Percentiles rank a stretch among this genome's conserved stretches.
Conservation (phyloP, 2,888 invertebrate species). For the Oscheius onirici region DNA sequence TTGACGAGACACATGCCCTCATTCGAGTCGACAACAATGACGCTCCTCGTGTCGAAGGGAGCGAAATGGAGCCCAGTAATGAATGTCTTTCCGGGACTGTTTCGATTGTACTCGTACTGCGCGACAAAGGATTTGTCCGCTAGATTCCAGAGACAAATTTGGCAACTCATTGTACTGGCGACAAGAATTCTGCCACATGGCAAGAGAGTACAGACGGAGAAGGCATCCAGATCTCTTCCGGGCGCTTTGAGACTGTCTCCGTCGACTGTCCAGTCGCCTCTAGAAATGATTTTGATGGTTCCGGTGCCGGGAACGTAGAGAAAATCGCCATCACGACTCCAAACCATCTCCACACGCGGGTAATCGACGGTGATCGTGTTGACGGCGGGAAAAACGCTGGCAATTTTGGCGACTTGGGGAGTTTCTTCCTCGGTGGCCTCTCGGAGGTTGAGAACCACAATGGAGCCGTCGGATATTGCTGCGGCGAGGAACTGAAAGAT, state of each 20-base stretch:
- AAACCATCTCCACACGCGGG: constrained; percentile 10
- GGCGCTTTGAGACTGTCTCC: background rate
- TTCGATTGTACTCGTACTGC: constrained; percentile 32
- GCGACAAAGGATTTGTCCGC: constrained; percentile 1
- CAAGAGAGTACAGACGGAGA: constrained; percentile 14
- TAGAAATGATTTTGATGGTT: constrained; percentile 10
- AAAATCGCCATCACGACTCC: constrained; percentile 14
- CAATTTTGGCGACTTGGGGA: background rate
- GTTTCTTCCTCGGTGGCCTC: background rate
- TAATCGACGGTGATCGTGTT: constrained; percentile 19
- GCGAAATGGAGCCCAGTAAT: constrained; percentile 48
- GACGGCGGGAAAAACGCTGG: background rate
- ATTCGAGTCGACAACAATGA: constrained; percentile 51
- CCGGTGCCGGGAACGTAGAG: constrained; percentile 25
- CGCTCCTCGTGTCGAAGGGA: constrained; percentile 37
- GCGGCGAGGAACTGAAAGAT: constrained; percentile 16
- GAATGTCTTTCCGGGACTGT: constrained; percentile 33
- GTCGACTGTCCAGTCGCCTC: background rate
- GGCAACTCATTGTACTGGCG: constrained; percentile 3
- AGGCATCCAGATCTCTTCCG: constrained; percentile 12
- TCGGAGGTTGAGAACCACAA: background rate
- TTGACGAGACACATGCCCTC: constrained; percentile 30
- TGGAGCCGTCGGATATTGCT: constrained; percentile 3
- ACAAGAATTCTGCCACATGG: constrained; percentile 17
- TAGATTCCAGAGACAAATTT: constrained; percentile 15